Evolutionary conservation across 2,888 invertebrate species (phyloP).

Genomic region (Hemithea aestivaria): DNA sequence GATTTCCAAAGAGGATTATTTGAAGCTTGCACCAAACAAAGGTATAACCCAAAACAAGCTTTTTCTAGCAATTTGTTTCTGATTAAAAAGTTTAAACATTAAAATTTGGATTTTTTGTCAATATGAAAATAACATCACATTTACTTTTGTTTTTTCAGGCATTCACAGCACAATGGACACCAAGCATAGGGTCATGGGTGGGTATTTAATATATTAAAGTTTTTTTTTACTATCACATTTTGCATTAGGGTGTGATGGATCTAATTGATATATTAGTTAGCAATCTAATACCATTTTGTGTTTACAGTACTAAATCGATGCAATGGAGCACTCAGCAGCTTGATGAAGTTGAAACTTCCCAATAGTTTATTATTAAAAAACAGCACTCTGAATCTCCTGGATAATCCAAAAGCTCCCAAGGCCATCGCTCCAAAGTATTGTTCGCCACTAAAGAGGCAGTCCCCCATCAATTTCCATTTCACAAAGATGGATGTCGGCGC

Average conservation of each 20-base stretch:
- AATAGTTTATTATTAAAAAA: constrained; percentile 55
- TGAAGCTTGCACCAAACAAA: constrained; percentile 69
- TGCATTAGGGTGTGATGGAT: too few species aligned
- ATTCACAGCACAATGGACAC: constrained; percentile 40
- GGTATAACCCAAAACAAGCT: too few species aligned
- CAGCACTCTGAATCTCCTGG: constrained; percentile 30
- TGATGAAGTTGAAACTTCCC: constrained; percentile 53
- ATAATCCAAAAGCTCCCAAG: constrained; percentile 41
- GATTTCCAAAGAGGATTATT: constrained; percentile 66
- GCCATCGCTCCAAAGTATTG: constrained; percentile 50
- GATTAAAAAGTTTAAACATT: too few species aligned
- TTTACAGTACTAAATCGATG: constrained; percentile 69
- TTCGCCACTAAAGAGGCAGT: constrained; percentile 67
- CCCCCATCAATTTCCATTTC: constrained; percentile 55
- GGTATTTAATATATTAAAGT: too few species aligned
- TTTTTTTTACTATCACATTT: too few species aligned
- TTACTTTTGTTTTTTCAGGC: constrained; percentile 47
- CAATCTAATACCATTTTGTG: constrained; percentile 38
- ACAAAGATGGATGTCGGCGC: constrained; percentile 43
- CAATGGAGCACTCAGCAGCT: constrained; percentile 50
- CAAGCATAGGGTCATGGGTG: constrained; percentile 51
- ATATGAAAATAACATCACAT: neutral
- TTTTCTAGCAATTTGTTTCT: too few species aligned
- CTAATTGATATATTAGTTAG: too few species aligned
- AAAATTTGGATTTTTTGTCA: constrained; percentile 2